These are phyloP conservation scores for Sceloporus tristichus DNA, from an alignment of 2,113 vertebrate genomes.

Conservation along the genomic window DNA sequence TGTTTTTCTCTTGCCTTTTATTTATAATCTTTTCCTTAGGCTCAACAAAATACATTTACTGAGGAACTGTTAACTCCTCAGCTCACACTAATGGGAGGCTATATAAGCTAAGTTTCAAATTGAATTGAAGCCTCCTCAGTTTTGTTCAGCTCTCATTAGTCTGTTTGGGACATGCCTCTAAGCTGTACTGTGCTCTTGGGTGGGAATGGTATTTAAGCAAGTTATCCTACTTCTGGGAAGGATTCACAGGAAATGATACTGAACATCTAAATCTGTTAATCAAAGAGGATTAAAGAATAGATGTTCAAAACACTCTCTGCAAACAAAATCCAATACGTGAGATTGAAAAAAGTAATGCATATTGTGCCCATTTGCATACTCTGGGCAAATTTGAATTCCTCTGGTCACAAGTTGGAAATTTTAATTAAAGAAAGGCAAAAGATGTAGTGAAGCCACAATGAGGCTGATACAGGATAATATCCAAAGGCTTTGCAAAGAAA, in stretches of 20 bases:
- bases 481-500: neutral
- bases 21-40: conserved; percentile 43
- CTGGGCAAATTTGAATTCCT: neutral
- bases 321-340: conserved; percentile 2
- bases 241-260: neutral
- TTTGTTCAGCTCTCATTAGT: neutral
- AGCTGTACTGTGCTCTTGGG: neutral
- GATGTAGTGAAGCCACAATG: neutral
- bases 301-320: neutral
- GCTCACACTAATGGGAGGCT: conserved; percentile 24
- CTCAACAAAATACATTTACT: conserved; percentile 40
- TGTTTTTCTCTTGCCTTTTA: conserved; percentile 45
- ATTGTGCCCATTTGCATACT: neutral
- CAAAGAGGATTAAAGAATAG: neutral
- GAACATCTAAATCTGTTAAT: neutral
- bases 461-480: too few relatives aligned
- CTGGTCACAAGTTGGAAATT: neutral
- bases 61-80: conserved; percentile 42
- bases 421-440: conserved; percentile 1
- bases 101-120: conserved; percentile 33
- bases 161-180: neutral
- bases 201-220: neutral
- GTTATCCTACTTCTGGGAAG: conserved; percentile 3
- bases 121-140: neutral
- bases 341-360: neutral